These are phyloP conservation scores for Tetramorium parvispinum DNA, from an alignment of 1,140 invertebrate genomes.

Conservation along the genomic window DNA sequence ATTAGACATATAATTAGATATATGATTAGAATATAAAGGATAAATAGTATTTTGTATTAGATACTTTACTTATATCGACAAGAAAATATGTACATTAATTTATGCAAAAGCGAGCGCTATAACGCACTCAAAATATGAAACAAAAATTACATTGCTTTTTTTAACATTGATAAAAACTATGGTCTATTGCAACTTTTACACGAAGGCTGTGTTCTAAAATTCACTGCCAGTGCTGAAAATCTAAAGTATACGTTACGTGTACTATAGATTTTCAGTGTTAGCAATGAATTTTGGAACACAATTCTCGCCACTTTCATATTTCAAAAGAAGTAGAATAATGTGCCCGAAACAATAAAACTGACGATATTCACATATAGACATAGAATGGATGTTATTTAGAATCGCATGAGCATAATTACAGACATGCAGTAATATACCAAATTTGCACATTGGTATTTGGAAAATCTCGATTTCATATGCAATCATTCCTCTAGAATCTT, in stretches of 20 bases:
- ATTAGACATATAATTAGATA: neutral
- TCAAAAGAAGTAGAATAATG: neutral
- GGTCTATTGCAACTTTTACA: neutral
- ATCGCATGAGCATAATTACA: neutral
- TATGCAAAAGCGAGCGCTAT: constrained; percentile 53
- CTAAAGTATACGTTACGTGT: too few relatives aligned
- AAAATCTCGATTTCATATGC: constrained; percentile 4
- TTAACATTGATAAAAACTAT: constrained; percentile 25
- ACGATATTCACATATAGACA: constrained; percentile 5
- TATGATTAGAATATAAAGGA: neutral
- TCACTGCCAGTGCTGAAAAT: too few relatives aligned
- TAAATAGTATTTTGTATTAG: constrained; percentile 34
- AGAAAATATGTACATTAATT: constrained; percentile 66
- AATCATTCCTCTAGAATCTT: neutral
- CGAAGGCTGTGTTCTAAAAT: too few relatives aligned
- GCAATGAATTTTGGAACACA: too few relatives aligned
- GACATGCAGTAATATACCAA: constrained; percentile 33
- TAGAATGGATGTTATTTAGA: neutral
- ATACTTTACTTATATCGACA: constrained; percentile 36
- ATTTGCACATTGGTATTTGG: constrained; percentile 13
- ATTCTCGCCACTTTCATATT: constrained; percentile 9
- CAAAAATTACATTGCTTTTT: constrained; percentile 36
- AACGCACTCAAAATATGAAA: constrained; percentile 59
- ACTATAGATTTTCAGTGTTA: too few relatives aligned
- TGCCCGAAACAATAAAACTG: neutral